Conservation (phyloP, 2,888 invertebrate species). For the Drosophila yooni region DNA sequence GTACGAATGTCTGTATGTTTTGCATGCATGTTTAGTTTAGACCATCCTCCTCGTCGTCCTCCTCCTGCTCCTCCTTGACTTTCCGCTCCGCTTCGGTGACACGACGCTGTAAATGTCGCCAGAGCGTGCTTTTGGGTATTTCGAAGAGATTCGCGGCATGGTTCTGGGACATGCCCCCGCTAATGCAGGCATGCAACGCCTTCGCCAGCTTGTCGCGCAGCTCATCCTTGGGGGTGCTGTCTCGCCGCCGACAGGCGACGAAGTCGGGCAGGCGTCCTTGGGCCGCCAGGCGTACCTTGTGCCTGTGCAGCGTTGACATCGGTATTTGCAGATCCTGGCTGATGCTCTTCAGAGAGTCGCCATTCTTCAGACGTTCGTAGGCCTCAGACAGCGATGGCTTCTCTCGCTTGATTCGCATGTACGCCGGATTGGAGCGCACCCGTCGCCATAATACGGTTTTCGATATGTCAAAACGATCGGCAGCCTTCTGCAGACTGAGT, state of each 20-base stretch:
- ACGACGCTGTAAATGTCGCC: slow-evolving; percentile 84
- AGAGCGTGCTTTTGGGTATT: slow-evolving; percentile 84
- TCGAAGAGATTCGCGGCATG: slow-evolving; percentile 84
- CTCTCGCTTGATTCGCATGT: slow-evolving; percentile 82
- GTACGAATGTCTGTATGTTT: slow-evolving; percentile 22
- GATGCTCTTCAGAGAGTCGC: slow-evolving; percentile 84
- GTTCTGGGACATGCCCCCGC: slow-evolving; percentile 84
- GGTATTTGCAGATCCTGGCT: slow-evolving; percentile 84
- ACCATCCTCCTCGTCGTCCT: slow-evolving; percentile 62
- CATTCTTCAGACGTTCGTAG: slow-evolving; percentile 82
- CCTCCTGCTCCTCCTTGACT: slow-evolving; percentile 63
- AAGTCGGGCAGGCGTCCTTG: slow-evolving; percentile 83
- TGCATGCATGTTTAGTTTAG: slow-evolving; percentile 32
- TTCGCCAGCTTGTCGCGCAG: slow-evolving; percentile 82
- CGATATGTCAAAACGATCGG: slow-evolving; percentile 83
- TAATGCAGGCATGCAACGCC: slow-evolving; percentile 83
- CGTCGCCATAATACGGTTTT: slow-evolving; percentile 85
- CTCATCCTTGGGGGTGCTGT: slow-evolving; percentile 83
- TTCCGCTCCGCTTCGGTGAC: slow-evolving; percentile 62
- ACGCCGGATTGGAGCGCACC: slow-evolving; percentile 83
- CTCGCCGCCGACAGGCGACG: slow-evolving; percentile 82
- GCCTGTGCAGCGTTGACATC: slow-evolving; percentile 85
- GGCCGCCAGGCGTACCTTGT: slow-evolving; percentile 83
- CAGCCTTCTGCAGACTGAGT: slow-evolving; percentile 84
- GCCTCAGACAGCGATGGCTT: slow-evolving; percentile 82